Evolutionary conservation across 2,888 invertebrate genomes (phyloP).

Genomic region (Monoplex corrugatus): DNA sequence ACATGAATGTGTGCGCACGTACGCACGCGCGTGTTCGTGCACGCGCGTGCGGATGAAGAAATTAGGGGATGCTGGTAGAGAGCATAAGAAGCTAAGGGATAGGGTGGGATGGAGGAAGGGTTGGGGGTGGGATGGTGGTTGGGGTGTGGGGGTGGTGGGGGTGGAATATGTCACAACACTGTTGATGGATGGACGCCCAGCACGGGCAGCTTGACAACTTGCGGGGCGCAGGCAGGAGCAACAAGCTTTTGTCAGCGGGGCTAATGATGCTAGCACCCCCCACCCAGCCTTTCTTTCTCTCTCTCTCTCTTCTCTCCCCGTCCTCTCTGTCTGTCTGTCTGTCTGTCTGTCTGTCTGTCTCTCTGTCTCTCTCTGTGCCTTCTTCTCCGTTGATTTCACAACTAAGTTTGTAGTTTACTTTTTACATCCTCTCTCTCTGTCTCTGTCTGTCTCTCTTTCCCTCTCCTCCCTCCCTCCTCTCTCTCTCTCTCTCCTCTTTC

Average conservation of each 20-base stretch:
- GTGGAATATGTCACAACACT: conserved; percentile 32
- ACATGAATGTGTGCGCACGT: neutral
- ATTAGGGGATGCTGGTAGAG: neutral
- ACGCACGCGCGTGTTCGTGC: neutral
- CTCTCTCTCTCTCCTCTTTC: no score
- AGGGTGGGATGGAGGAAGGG: neutral
- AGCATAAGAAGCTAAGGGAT: neutral
- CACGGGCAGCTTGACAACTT: conserved; percentile 15
- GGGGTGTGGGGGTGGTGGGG: neutral
- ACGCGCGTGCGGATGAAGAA: neutral
- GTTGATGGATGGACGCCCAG: conserved; percentile 8
- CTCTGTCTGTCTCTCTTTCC: neutral
- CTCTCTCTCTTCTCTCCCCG: neutral
- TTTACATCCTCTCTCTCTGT: neutral
- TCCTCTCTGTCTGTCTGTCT: neutral
- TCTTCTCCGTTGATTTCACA: no score
- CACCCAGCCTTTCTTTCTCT: neutral
- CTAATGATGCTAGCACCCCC: conserved; percentile 22
- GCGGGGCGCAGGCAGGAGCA: neutral
- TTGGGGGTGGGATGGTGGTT: neutral
- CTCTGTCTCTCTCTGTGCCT: no score
- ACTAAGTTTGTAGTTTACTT: no score
- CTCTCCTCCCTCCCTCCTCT: neutral
- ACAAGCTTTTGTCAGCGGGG: conserved; percentile 28
- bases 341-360: no score